Conservation (phyloP, 2,888 invertebrate genomes). For the Lissonota sp. region DNA sequence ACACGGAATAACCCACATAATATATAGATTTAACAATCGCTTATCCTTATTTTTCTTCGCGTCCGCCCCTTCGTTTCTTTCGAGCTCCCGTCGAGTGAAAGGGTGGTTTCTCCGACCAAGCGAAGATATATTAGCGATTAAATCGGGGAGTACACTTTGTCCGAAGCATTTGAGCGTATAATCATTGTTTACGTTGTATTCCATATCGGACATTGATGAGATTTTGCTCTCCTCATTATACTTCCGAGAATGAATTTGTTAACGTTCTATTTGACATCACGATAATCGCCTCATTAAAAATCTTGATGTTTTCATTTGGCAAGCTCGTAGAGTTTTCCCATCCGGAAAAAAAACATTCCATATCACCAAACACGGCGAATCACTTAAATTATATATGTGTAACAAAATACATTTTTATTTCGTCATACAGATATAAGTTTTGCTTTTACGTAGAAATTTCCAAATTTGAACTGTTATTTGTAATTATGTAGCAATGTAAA, state of each 20-base stretch:
- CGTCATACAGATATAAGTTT: too few relatives aligned
- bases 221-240: constrained; percentile 20
- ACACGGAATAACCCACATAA: too few relatives aligned
- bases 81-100: constrained; percentile 29
- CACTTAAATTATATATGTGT: too few relatives aligned
- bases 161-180: constrained; percentile 49
- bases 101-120: too few relatives aligned
- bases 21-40: too few relatives aligned
- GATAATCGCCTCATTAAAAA: constrained; percentile 10
- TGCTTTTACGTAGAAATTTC: too few relatives aligned
- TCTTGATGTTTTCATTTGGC: constrained; percentile 1
- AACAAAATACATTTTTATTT: too few relatives aligned
- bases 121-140: constrained; percentile 61
- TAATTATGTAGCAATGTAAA: too few relatives aligned
- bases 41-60: constrained; percentile 45
- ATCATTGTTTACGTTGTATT: constrained; percentile 57
- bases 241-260: constrained; percentile 30
- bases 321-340: too few relatives aligned
- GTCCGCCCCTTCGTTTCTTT: constrained; percentile 57
- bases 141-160: constrained; percentile 41
- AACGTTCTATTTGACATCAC: constrained; percentile 26
- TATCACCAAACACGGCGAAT: too few relatives aligned
- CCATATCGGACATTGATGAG: constrained; percentile 25
- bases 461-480: too few relatives aligned
- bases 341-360: too few relatives aligned